Evolutionary conservation across 2,888 invertebrate genomes (phyloP), one percentile per base, ranked within the genome.

Genomic region (Mythimna ferrago): DNA sequence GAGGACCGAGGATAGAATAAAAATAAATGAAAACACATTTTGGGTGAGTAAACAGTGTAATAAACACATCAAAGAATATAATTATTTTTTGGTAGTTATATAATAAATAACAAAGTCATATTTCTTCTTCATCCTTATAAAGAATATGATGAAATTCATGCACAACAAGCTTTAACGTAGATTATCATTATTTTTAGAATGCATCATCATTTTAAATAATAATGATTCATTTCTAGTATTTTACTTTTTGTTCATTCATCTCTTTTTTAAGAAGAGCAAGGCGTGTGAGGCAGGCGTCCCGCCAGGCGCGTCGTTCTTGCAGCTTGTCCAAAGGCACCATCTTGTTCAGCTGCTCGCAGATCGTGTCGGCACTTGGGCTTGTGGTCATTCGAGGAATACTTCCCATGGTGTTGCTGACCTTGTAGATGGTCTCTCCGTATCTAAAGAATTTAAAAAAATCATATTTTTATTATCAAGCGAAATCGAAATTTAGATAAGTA

Each of bases 271-370:
- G 95, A 73, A 98, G 94, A 38, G 98, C 97, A 16, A 99, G 95
- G 75, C 98, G 97, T 0, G 98, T 98, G 32, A 99, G 96, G 81
- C 98, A 98, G 51, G 97, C 97, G 89, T 99, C 99, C 32, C 99
- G 97, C 98, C 99, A 99, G 0, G 97, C 97, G 41, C 99, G 97
- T 78, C 98, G 95, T 74, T 98, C 97, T 69, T 96, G 97, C 68
- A 99, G 93, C 85, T 97, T 97, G 38, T 98, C 97, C 48, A 98
- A 80, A 0, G 99, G 98, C 41, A 98, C 97, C 93, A 97, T 97
- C 11, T 96, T 95, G 87, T 98, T 97, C 64, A 99, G 92, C 89
- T 99, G 98, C 44, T 97, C 94, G 81, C 97, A 97, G 70, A 99
- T 97, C 32, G 97, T 96, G 1, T 96, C 96, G 0, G 97, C 98